phyloP scores from a whole-genome alignment of 1,140 invertebrate genomes.

The Bombus superbus region DNA sequence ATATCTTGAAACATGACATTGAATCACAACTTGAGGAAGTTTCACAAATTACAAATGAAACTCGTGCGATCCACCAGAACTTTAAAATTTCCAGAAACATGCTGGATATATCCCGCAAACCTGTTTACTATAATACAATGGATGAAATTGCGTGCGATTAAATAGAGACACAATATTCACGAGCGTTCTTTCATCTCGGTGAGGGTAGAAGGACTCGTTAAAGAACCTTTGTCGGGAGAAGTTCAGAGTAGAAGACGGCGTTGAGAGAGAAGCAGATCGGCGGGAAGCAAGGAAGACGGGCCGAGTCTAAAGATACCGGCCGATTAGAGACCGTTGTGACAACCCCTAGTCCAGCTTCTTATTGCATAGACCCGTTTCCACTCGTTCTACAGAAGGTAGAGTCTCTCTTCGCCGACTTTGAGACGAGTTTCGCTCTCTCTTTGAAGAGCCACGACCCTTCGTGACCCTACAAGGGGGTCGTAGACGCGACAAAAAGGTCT shows the following conservation, averaged over 20 bases:
- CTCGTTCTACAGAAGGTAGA: constrained; percentile 38
- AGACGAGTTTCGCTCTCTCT: constrained; percentile 62
- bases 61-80: not conserved
- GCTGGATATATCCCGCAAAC: not conserved
- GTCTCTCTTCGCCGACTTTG: constrained; percentile 49
- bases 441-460: constrained; percentile 64
- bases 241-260: not conserved
- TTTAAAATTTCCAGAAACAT: not conserved
- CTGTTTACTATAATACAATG: not conserved
- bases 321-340: constrained; percentile 59
- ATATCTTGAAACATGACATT: too few relatives aligned
- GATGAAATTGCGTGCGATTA: constrained; percentile 37
- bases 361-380: constrained; percentile 58
- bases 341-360: constrained; percentile 56
- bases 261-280: not conserved
- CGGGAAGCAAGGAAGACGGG: constrained; percentile 31
- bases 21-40: not conserved
- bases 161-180: constrained; percentile 42
- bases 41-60: not conserved
- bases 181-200: constrained; percentile 37
- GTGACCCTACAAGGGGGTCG: constrained; percentile 46
- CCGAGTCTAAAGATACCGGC: constrained; percentile 40
- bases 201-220: constrained; percentile 6
- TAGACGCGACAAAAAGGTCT: constrained; percentile 60
- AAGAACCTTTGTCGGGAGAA: constrained; percentile 47